Evolutionary conservation across 2,888 invertebrate species (phyloP).

Genomic region (Pantelozetes paolii): DNA sequence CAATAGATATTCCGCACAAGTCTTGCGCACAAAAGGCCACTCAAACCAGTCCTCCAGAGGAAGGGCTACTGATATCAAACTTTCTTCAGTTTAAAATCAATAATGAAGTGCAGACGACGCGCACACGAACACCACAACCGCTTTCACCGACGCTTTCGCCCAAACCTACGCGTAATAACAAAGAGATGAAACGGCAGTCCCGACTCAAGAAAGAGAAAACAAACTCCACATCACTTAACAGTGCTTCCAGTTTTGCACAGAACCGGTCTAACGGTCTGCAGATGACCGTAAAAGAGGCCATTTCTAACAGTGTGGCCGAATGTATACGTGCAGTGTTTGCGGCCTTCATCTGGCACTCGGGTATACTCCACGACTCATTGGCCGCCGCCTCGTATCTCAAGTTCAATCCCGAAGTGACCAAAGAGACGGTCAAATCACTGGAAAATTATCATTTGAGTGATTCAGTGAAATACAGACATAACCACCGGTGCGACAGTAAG

Average conservation of each 20-base stretch:
- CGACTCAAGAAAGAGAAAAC: constrained; percentile 55
- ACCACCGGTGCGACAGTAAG: neutral
- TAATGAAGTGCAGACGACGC: neutral
- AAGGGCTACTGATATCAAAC: neutral
- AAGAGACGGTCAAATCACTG: constrained; percentile 60
- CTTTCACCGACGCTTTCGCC: constrained; percentile 56
- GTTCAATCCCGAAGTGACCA: constrained; percentile 74
- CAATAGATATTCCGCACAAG: constrained; percentile 55
- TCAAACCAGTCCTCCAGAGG: constrained; percentile 59
- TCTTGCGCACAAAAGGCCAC: constrained; percentile 61
- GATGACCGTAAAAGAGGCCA: constrained; percentile 67
- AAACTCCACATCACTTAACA: constrained; percentile 52
- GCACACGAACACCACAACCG: constrained; percentile 48
- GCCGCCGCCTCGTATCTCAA: constrained; percentile 94
- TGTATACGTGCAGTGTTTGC: constrained; percentile 91
- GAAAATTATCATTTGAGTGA: constrained; percentile 38
- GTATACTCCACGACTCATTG: constrained; percentile 95
- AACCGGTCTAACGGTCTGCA: constrained; percentile 28
- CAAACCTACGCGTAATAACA: constrained; percentile 49
- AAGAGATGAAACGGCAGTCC: constrained; percentile 55
- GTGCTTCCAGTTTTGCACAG: neutral
- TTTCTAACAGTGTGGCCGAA: constrained; percentile 87
- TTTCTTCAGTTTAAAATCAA: constrained; percentile 24
- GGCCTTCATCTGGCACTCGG: constrained; percentile 94
- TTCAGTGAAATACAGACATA: constrained; percentile 27